These are phyloP conservation scores for Heliconius congener DNA, from an alignment of 1,140 invertebrate species.

Conservation along the genomic window DNA sequence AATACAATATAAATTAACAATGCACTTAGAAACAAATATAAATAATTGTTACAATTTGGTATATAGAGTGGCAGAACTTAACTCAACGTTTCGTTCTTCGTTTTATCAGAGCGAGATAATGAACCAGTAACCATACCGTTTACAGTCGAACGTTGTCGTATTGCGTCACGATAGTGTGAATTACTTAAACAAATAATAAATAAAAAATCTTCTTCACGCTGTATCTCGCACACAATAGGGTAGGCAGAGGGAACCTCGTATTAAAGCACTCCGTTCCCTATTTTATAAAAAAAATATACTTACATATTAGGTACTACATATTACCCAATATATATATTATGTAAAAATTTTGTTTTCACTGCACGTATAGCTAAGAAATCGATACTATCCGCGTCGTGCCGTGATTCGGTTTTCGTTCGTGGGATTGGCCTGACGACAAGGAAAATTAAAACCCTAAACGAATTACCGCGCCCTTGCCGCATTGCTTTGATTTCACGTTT, in stretches of 20 bases:
- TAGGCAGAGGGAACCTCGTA: neutral
- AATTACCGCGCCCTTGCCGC: conserved; percentile 27
- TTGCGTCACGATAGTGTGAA: no score
- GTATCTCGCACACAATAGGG: neutral
- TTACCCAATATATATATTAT: neutral
- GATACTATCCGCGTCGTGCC: conserved; percentile 36
- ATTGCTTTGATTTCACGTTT: conserved; percentile 16
- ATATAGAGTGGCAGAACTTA: no score
- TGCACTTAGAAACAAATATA: no score
- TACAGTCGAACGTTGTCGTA: no score
- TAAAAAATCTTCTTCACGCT: neutral
- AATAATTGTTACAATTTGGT: no score
- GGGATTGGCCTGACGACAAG: conserved; percentile 41
- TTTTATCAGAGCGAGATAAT: no score
- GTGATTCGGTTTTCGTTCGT: conserved; percentile 41
- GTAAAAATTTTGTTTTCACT: conserved; percentile 3
- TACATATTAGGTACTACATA: no score
- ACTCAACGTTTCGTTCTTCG: no score
- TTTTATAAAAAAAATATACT: no score
- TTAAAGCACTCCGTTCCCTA: neutral
- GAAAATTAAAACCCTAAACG: conserved; percentile 44
- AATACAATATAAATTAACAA: no score
- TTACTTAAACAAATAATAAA: no score
- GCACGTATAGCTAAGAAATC: conserved; percentile 25
- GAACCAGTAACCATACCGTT: no score